Evolutionary conservation across 2,888 invertebrate species (phyloP).

Genomic region (Lobophora halterata): DNA sequence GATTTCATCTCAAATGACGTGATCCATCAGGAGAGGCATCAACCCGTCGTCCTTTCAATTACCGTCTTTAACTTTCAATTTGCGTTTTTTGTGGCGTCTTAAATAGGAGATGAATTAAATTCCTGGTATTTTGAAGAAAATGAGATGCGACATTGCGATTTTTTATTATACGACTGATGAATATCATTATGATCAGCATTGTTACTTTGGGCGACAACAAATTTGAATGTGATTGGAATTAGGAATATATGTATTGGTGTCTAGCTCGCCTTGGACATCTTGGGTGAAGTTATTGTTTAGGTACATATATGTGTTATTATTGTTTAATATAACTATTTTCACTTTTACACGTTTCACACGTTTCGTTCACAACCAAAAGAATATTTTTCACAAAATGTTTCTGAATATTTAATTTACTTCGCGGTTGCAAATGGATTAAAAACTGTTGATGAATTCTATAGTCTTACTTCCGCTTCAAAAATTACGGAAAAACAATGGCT

Average conservation of each 20-base stretch:
- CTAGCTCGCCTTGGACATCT: too few species aligned
- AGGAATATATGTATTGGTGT: too few species aligned
- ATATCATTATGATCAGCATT: conserved; percentile 2
- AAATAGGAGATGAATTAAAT: conserved; percentile 60
- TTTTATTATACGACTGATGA: conserved; percentile 11
- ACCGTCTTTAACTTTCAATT: conserved; percentile 79
- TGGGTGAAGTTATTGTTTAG: too few species aligned
- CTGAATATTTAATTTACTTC: too few species aligned
- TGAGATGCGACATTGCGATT: conserved; percentile 30
- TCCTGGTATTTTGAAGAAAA: conserved; percentile 43
- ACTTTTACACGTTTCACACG: too few species aligned
- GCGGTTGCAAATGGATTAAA: not conserved
- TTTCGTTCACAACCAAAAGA: too few species aligned
- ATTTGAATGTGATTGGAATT: too few species aligned
- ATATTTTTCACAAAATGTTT: too few species aligned
- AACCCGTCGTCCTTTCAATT: conserved; percentile 74
- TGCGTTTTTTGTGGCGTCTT: conserved; percentile 66
- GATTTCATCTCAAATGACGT: conserved; percentile 62
- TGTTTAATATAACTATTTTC: too few species aligned
- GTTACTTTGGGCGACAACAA: too few species aligned
- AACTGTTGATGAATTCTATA: not conserved
- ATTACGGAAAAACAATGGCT: conserved; percentile 27
- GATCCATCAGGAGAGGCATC: conserved; percentile 74
- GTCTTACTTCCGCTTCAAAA: conserved; percentile 9
- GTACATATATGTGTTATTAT: too few species aligned